A percentile compares a stretch with the other conserved stretches of the same genome.
Conservation (phyloP, 2,113 vertebrate genomes). For the Pelmatolapia mariae region DNA sequence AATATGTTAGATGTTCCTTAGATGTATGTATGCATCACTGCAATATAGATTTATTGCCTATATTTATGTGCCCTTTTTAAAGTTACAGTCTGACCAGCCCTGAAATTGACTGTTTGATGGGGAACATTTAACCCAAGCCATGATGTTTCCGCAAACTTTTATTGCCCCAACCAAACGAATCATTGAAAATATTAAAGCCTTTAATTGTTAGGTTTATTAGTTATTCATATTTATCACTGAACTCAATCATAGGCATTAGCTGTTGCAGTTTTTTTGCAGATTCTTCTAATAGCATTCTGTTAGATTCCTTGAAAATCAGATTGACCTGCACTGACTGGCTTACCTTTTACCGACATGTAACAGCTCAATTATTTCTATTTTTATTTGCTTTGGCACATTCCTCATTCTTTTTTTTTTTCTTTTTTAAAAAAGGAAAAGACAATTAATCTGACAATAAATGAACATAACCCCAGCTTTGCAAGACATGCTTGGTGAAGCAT, state of each 20-base stretch:
- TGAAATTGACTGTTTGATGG: background rate
- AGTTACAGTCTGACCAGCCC: background rate
- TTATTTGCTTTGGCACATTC: background rate
- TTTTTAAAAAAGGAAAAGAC: background rate
- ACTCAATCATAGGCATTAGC: accelerated
- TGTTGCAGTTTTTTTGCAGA: background rate
- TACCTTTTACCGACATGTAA: background rate
- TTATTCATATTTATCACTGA: background rate
- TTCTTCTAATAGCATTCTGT: background rate
- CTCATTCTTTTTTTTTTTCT: background rate
- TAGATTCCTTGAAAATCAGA: background rate
- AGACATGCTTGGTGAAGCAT: background rate
- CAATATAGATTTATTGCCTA: background rate
- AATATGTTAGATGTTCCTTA: background rate
- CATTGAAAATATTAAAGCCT: background rate
- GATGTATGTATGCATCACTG: background rate
- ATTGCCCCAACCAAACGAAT: background rate
- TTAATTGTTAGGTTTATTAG: background rate
- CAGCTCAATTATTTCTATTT: background rate
- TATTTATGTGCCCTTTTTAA: background rate
- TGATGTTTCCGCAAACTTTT: background rate
- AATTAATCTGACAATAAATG: background rate
- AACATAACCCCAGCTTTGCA: background rate
- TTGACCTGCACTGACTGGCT: background rate
- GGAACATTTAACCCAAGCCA: background rate